Evolutionary conservation across 1,140 invertebrate genomes (phyloP).

Genomic region (Rhopalosiphum maidis): DNA sequence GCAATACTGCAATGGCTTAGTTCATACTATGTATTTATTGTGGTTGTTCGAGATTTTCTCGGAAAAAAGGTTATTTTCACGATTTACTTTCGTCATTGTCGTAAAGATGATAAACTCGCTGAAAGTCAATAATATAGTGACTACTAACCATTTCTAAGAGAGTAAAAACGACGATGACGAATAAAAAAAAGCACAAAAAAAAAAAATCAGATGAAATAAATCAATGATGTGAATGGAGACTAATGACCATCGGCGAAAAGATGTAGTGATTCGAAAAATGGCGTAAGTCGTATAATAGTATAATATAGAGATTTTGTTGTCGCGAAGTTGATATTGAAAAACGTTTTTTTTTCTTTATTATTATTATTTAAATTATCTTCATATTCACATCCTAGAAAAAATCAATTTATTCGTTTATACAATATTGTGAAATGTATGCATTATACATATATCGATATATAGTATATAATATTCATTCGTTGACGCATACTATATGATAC

Average conservation of each 20-base stretch:
- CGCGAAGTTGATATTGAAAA: neutral
- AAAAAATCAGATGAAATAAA: neutral
- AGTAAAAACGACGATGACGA: neutral
- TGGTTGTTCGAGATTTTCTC: neutral
- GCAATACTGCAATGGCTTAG: neutral
- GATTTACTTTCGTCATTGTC: neutral
- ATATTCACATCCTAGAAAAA: neutral
- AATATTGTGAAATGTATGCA: neutral
- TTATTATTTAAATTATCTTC: neutral
- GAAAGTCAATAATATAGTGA: neutral
- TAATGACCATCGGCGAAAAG: slow-evolving; percentile 15
- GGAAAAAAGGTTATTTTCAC: neutral
- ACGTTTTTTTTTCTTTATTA: neutral
- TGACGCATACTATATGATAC: neutral
- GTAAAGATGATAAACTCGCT: neutral
- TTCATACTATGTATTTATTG: neutral
- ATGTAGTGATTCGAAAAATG: neutral
- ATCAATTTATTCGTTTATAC: slow-evolving; percentile 10
- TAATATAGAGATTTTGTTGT: neutral
- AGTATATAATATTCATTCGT: neutral
- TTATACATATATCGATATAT: neutral
- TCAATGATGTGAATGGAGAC: slow-evolving; percentile 16
- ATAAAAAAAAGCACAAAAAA: neutral
- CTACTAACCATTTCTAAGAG: neutral
- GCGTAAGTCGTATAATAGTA: neutral